Evolutionary conservation across 2,797 vertebrate species (phyloP), one percentile per base, ranked within the genome.

Genomic region (Salmo trutta): DNA sequence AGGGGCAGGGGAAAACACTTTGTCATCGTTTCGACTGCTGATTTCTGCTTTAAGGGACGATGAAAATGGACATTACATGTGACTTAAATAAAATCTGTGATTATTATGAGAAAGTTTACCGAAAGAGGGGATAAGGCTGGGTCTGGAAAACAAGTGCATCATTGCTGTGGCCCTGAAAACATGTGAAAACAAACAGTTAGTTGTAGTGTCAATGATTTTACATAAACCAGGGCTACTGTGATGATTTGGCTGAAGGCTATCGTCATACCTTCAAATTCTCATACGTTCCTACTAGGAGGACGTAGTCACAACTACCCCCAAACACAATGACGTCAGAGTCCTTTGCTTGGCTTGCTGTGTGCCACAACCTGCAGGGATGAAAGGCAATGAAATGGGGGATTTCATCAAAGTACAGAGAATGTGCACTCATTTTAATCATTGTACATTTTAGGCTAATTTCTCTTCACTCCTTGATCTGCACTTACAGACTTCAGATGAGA

Each of bases 291-390:
- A 96, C 93, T 17, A 96, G 95, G 65, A 98, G 95, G 82, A 99
- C 91, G 90, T 97, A 96, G 90, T 99, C 96, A 86, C 97, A 98
- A 87, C 98, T 98, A 78, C 97, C 98, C 81, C 97, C 97, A 83
- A 99, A 99, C 84, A 99, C 97, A 88, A 99, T 92, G 77, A 99
- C 96, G 84, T 99, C 97, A 77, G 94, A 95, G 86, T 99, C 96
- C 89, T 93, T 96, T 54, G 95, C 95, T 17, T 93, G 89, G 87
- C 96, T 97, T 5, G 97, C 96, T 1, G 96, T 96, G 86, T 99
- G 97, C 98, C 98, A 99, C 88, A 98, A 91, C 86, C 97, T 99
- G 73, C 81, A 77, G 41, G 41, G 41, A 7, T 2, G 41, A 47
- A 47, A 14, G 41, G 21, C 4, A 21, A 59, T 10, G 59, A 64